Percentiles rank a stretch among this genome's conserved stretches.
These are phyloP conservation scores for Sebastiscus tertius DNA, from an alignment of 2,797 vertebrate species.

Conservation along the genomic window DNA sequence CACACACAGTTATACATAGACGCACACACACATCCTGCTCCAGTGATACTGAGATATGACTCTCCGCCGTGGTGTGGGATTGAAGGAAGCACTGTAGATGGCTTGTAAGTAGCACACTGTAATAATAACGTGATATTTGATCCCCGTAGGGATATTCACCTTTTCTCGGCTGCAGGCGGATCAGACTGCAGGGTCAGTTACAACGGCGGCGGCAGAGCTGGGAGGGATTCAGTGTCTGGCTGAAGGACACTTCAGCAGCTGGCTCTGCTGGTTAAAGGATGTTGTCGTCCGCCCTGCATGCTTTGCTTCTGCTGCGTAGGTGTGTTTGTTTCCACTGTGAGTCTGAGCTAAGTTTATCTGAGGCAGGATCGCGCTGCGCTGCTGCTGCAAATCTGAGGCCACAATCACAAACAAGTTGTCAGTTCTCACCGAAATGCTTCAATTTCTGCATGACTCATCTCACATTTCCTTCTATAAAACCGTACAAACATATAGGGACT, in stretches of 20 bases:
- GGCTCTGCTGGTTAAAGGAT: constrained; percentile 37
- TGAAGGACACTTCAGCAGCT: constrained; percentile 52
- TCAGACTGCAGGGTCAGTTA: constrained; percentile 44
- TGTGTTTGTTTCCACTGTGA: constrained; percentile 70
- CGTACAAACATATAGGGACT: not conserved
- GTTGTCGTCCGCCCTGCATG: constrained; percentile 32
- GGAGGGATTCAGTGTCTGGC: constrained; percentile 44
- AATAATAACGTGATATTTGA: constrained; percentile 68
- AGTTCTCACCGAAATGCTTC: not conserved
- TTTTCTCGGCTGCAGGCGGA: constrained; percentile 39
- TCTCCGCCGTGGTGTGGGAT: constrained; percentile 49
- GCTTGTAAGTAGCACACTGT: constrained; percentile 57
- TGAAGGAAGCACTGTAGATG: constrained; percentile 56
- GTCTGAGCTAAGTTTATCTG: constrained; percentile 66
- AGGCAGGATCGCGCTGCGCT: constrained; percentile 29
- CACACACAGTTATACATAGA: constrained; percentile 4
- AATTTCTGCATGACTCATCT: not conserved
- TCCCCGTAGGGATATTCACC: constrained; percentile 50
- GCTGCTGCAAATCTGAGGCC: constrained; percentile 46
- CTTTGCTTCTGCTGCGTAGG: constrained; percentile 59
- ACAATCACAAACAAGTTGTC: constrained; percentile 20
- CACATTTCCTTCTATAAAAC: not conserved
- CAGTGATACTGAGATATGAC: constrained; percentile 55
- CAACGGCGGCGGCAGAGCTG: constrained; percentile 8
- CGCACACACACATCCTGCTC: constrained; percentile 44